phyloP scores from a whole-genome alignment of 2,888 invertebrate genomes.

The Eulithis testata region DNA sequence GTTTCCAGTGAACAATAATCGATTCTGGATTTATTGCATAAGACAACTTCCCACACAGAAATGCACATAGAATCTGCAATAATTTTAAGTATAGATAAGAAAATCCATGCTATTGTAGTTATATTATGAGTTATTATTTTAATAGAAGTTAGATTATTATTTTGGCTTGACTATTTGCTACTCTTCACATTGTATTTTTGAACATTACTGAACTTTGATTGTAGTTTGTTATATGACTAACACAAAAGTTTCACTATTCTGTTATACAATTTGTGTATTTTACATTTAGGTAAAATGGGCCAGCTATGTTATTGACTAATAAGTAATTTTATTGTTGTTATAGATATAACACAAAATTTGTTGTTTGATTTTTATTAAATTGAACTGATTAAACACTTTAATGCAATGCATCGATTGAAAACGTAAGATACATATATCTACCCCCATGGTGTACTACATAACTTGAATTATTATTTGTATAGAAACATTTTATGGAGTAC shows the following conservation, averaged over 20 bases:
- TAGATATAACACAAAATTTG: constrained; percentile 68
- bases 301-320: constrained; percentile 67
- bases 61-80: constrained; percentile 29
- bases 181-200: not conserved
- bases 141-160: constrained; percentile 7
- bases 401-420: constrained; percentile 83
- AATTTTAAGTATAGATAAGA: constrained; percentile 17
- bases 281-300: constrained; percentile 63
- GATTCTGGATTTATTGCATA: constrained; percentile 13
- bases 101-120: constrained; percentile 2
- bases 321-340: constrained; percentile 59
- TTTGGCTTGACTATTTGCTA: constrained; percentile 5
- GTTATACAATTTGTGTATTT: constrained; percentile 44
- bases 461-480: constrained; percentile 46
- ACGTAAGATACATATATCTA: constrained; percentile 82
- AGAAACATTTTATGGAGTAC: constrained; percentile 54
- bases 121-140: constrained; percentile 10
- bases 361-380: constrained; percentile 83
- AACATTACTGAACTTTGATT: not conserved
- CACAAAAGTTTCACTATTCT: constrained; percentile 10
- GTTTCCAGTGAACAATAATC: constrained; percentile 23
- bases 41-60: constrained; percentile 4
- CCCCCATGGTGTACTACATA: constrained; percentile 65
- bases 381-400: constrained; percentile 78
- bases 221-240: constrained; percentile 20